These are phyloP conservation scores for Falco columbarius DNA, from an alignment of 2,797 vertebrate species.

Conservation along the genomic window DNA sequence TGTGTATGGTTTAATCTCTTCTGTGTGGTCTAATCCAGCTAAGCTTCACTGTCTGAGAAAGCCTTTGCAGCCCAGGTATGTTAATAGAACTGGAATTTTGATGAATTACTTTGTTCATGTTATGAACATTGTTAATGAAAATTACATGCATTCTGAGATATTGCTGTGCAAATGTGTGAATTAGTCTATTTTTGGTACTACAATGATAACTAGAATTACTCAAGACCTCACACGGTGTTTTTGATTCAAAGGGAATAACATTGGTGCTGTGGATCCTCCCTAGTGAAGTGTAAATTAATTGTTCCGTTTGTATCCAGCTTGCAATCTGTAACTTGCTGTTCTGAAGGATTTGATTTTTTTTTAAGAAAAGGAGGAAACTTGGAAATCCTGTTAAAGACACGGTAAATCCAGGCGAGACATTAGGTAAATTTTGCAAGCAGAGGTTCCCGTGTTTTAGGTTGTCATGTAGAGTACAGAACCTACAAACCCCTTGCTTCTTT, in stretches of 20 bases:
- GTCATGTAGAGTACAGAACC: not conserved
- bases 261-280: not conserved
- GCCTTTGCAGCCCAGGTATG: not conserved
- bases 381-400: not conserved
- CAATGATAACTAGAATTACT: not conserved
- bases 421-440: not conserved
- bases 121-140: not conserved
- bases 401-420: not conserved
- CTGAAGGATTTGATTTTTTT: not conserved
- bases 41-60: not conserved
- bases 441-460: not conserved
- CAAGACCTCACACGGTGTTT: not conserved
- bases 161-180: not conserved
- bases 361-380: not conserved
- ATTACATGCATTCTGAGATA: not conserved
- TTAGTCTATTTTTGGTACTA: not conserved
- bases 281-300: not conserved
- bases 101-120: too few relatives aligned
- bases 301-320: not conserved
- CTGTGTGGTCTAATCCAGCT: not conserved
- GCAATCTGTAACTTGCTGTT: not conserved
- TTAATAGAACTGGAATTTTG: not conserved
- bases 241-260: not conserved
- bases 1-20: not conserved
- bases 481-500: not conserved